Conservation (phyloP, 2,113 vertebrate genomes). For the Pampusana beccarii region DNA sequence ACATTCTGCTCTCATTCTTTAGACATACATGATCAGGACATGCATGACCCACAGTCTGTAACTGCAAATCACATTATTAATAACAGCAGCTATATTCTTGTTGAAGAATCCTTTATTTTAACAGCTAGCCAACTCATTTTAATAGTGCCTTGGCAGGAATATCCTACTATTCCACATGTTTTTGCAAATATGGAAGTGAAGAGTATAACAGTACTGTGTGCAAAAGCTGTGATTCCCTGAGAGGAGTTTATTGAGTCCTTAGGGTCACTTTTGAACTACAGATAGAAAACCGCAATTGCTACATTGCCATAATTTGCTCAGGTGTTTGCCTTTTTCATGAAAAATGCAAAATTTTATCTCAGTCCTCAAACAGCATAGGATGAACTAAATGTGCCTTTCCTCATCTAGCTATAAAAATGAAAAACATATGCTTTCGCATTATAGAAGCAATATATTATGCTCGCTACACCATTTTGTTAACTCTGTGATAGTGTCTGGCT, state of each 20-base stretch:
- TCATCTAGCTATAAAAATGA: not conserved
- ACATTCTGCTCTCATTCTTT: not conserved
- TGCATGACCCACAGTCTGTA: not conserved
- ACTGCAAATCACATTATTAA: not conserved
- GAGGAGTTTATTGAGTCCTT: not conserved
- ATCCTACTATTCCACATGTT: not conserved
- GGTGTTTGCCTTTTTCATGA: not conserved
- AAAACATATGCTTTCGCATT: conserved; percentile 3
- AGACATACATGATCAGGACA: not conserved
- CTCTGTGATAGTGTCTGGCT: not conserved
- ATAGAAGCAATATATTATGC: not conserved
- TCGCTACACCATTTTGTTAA: not conserved
- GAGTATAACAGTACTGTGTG: not conserved
- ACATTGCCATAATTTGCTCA: not conserved
- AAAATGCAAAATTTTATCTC: not conserved
- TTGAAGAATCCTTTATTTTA: not conserved
- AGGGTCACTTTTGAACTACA: not conserved
- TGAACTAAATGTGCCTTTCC: not conserved
- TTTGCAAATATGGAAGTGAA: not conserved
- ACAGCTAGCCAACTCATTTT: not conserved
- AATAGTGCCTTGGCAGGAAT: not conserved
- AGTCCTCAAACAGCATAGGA: not conserved
- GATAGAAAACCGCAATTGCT: not conserved
- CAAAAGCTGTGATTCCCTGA: not conserved
- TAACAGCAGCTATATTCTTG: not conserved